These are phyloP conservation scores for Carollia perspicillata DNA, from an alignment of 2,113 vertebrate genomes.

Conservation along the genomic window DNA sequence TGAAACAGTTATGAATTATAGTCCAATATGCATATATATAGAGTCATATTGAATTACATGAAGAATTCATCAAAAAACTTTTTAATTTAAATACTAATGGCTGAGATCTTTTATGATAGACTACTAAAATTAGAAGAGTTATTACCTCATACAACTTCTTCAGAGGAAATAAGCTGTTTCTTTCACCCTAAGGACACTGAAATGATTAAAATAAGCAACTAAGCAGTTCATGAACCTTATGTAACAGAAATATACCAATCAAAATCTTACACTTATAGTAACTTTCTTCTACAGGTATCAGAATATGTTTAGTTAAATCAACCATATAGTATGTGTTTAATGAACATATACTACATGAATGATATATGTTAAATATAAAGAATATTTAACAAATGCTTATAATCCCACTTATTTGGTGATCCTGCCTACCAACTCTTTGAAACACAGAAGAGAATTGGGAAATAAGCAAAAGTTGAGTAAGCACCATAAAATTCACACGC, in stretches of 20 bases:
- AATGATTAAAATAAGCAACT: slow-evolving; percentile 38
- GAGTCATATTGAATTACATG: slow-evolving; percentile 6
- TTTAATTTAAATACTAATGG: slow-evolving; percentile 52
- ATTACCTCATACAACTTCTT: slow-evolving; percentile 6
- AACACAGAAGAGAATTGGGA: background rate
- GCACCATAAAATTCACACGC: background rate
- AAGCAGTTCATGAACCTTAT: background rate
- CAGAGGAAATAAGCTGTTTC: slow-evolving; percentile 9
- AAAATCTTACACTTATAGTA: background rate
- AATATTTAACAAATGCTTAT: background rate
- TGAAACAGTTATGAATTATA: slow-evolving; percentile 55
- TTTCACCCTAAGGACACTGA: slow-evolving; percentile 13
- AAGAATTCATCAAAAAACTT: slow-evolving; percentile 54
- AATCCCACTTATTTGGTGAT: background rate
- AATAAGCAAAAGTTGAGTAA: background rate
- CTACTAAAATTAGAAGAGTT: slow-evolving; percentile 22
- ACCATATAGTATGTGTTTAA: background rate
- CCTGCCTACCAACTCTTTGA: background rate
- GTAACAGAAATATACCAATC: slow-evolving; percentile 23
- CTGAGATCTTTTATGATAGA: slow-evolving; percentile 48
- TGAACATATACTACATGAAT: background rate
- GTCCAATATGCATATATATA: background rate
- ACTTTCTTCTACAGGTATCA: background rate
- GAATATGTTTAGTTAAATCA: slow-evolving; percentile 28
- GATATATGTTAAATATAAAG: background rate